phyloP scores from a whole-genome alignment of 2,113 vertebrate species.

The Phodopus roborovskii region DNA sequence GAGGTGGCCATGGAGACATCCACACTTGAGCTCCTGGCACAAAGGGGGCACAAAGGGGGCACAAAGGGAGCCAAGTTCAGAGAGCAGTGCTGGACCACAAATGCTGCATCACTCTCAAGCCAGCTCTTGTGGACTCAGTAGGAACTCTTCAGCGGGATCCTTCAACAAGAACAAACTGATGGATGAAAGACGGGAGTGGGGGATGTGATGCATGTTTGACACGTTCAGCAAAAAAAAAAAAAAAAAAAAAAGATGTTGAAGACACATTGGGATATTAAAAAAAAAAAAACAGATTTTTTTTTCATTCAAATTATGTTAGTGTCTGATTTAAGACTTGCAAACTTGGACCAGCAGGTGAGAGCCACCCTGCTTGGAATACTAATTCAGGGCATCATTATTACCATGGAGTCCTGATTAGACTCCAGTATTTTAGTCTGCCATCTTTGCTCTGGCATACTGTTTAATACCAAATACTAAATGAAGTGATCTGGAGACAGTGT shows the following conservation, averaged over 20 bases:
- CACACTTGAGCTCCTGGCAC: neutral
- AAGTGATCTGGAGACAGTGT: neutral
- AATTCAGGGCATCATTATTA: neutral
- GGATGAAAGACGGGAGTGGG: neutral
- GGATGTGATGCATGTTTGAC: neutral
- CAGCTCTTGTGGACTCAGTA: neutral
- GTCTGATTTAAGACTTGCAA: neutral
- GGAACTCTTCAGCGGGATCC: neutral
- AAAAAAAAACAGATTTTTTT: neutral
- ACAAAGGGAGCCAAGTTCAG: neutral
- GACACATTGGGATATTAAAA: neutral
- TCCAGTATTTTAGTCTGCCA: neutral
- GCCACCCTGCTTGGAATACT: neutral
- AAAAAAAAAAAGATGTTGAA: neutral
- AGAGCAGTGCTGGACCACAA: neutral
- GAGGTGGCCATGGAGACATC: neutral
- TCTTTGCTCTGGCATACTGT: too few relatives aligned
- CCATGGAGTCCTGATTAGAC: neutral
- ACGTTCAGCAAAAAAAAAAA: too few relatives aligned
- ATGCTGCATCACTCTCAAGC: fast-evolving
- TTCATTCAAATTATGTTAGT: neutral
- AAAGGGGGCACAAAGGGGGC: neutral
- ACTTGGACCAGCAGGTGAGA: neutral
- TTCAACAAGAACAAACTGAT: neutral
- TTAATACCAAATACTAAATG: neutral